A percentile compares a stretch with the other conserved stretches of the same genome.
phyloP scores from a whole-genome alignment of 2,113 vertebrate species.

The Mustela nigripes region DNA sequence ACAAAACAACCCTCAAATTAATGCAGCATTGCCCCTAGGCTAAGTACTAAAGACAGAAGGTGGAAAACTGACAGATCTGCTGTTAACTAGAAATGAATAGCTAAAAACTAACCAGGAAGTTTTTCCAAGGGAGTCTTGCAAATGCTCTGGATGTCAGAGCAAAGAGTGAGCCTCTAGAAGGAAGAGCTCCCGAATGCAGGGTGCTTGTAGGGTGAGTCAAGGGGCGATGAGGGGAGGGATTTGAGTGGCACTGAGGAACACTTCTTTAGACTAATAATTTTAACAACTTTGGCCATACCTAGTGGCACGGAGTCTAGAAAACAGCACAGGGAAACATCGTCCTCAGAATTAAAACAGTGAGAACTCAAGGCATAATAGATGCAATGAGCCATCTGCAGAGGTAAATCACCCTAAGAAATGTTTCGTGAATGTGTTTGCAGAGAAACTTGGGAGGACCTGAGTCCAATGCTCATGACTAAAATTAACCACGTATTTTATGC shows the following conservation, averaged over 20 bases:
- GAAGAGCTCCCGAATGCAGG: not conserved
- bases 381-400: conserved; percentile 34
- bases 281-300: not conserved
- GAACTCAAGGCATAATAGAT: conserved; percentile 15
- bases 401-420: conserved; percentile 14
- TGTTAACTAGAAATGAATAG: not conserved
- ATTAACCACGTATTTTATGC: not conserved
- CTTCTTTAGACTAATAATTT: not conserved
- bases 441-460: conserved; percentile 5
- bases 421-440: conserved; percentile 22
- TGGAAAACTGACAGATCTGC: not conserved
- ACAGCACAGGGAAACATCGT: not conserved
- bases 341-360: conserved; percentile 50
- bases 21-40: not conserved
- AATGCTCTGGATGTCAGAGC: not conserved
- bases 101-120: not conserved
- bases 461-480: not conserved
- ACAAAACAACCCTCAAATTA: not conserved
- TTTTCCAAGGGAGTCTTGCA: not conserved
- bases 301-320: not conserved
- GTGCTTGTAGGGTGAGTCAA: not conserved
- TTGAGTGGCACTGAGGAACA: not conserved
- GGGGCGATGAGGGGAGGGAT: accelerated
- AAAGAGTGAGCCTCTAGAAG: not conserved
- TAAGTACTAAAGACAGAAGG: not conserved